Percentiles rank a stretch among this genome's conserved stretches.
Conservation (phyloP, 2,797 vertebrate genomes). For the Kryptolebias ocellatus region DNA sequence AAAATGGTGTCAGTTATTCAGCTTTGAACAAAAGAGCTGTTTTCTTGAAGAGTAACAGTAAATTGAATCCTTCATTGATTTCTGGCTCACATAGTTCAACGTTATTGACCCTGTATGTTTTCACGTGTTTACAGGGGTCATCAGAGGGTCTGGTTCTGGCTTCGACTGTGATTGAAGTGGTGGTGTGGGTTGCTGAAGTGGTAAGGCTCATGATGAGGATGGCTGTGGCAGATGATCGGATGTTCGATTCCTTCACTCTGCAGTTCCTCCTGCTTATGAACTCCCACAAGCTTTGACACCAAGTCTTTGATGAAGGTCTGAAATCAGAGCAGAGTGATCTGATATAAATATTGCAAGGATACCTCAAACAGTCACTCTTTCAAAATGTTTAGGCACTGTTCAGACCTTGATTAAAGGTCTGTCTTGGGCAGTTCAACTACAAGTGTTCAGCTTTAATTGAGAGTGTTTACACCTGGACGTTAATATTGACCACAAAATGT, state of each 20-base stretch:
- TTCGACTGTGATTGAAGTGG: slow-evolving; percentile 41
- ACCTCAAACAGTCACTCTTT: too few relatives aligned
- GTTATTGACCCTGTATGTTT: background rate
- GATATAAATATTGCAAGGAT: too few relatives aligned
- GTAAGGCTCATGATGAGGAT: slow-evolving; percentile 79
- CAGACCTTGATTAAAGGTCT: too few relatives aligned
- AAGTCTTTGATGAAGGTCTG: slow-evolving; percentile 78
- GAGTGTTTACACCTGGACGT: too few relatives aligned
- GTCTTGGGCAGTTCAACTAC: too few relatives aligned
- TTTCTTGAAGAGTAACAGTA: background rate
- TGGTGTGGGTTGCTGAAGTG: slow-evolving; percentile 68
- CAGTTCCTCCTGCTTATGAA: slow-evolving; percentile 80
- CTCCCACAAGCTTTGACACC: slow-evolving; percentile 74
- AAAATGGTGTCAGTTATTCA: background rate
- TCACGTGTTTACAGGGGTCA: background rate
- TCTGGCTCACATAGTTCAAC: background rate
- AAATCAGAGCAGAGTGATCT: slow-evolving; percentile 8
- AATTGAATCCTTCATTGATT: background rate
- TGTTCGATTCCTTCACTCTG: slow-evolving; percentile 81
- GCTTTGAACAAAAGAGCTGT: background rate
- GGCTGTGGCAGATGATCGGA: slow-evolving; percentile 73
- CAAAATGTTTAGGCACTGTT: too few relatives aligned
- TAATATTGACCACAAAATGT: too few relatives aligned
- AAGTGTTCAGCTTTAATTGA: too few relatives aligned
- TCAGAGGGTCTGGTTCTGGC: slow-evolving; percentile 78